Percentiles rank a stretch among this genome's conserved stretches.
Conservation (phyloP, 2,888 invertebrate genomes). For the Neoaliturus tenellus region DNA sequence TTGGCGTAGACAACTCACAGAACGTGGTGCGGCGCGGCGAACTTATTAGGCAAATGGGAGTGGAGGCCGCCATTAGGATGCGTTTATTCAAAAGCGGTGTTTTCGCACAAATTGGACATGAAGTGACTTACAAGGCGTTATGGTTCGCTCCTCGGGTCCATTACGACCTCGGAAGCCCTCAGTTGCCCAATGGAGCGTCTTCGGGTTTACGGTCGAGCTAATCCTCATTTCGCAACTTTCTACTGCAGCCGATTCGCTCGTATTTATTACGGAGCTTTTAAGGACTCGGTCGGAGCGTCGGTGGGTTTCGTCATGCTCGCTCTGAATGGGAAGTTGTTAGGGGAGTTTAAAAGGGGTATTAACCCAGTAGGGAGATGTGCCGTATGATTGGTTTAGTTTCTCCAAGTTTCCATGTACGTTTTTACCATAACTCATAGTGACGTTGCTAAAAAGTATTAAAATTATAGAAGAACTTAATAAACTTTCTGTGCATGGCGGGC, state of each 20-base stretch:
- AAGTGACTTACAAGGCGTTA: constrained; percentile 4
- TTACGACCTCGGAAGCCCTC: background rate
- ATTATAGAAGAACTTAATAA: too few species aligned
- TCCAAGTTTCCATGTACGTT: too few species aligned
- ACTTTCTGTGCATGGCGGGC: too few species aligned
- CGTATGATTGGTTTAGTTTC: too few species aligned
- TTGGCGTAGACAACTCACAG: background rate
- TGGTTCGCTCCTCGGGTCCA: background rate
- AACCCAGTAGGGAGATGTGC: too few species aligned
- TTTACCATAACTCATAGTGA: too few species aligned
- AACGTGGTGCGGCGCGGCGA: background rate
- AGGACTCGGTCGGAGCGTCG: background rate
- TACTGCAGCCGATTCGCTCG: background rate
- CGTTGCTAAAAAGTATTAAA: too few species aligned
- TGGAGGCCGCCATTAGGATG: background rate
- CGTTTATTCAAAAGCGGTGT: background rate
- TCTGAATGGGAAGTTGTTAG: background rate
- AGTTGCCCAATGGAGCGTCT: background rate
- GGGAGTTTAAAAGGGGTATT: too few species aligned
- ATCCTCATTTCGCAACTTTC: constrained; percentile 6
- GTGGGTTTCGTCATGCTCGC: background rate
- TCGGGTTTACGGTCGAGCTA: background rate
- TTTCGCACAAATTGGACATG: background rate
- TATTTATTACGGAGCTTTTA: constrained; percentile 15
- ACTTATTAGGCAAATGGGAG: constrained; percentile 23